These are phyloP conservation scores for Fistularia tabacaria DNA, from an alignment of 2,797 vertebrate species.

Conservation along the genomic window DNA sequence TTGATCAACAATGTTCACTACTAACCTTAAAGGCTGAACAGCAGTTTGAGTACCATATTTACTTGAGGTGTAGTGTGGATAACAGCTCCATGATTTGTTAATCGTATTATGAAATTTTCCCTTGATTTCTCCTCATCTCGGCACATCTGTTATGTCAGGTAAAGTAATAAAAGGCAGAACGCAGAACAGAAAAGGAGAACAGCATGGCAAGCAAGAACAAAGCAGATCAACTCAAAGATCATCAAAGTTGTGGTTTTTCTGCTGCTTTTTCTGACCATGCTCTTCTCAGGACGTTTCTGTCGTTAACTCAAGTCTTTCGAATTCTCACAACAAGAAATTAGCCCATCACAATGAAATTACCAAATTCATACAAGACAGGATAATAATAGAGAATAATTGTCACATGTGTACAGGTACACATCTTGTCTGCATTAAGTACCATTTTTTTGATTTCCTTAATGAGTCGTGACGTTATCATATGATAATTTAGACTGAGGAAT, in stretches of 20 bases:
- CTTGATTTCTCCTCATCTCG: conserved; percentile 40
- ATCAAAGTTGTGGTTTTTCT: conserved; percentile 50
- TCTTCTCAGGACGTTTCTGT: conserved; percentile 48
- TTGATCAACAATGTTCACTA: conserved; percentile 47
- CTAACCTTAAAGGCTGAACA: conserved; percentile 51
- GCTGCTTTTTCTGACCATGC: conserved; percentile 50
- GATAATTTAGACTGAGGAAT: conserved; percentile 39
- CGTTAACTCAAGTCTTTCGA: conserved; percentile 33
- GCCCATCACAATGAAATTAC: not conserved
- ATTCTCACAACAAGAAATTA: conserved; percentile 51
- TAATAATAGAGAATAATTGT: conserved; percentile 37
- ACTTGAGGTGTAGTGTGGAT: conserved; percentile 41
- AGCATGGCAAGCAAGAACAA: conserved; percentile 51
- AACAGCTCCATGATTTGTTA: conserved; percentile 61
- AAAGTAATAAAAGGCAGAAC: conserved; percentile 55
- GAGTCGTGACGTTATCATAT: conserved; percentile 53
- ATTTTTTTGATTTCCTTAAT: conserved; percentile 50
- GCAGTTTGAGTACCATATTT: conserved; percentile 43
- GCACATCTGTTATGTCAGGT: conserved; percentile 44
- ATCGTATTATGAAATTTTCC: conserved; percentile 61
- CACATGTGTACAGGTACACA: conserved; percentile 58
- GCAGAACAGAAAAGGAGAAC: conserved; percentile 53
- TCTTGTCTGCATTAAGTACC: conserved; percentile 34
- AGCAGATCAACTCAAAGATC: conserved; percentile 62
- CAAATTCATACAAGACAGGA: conserved; percentile 19